Evolutionary conservation across 2,888 invertebrate genomes (phyloP).

Genomic region (Dasysyrphus albostriatus): DNA sequence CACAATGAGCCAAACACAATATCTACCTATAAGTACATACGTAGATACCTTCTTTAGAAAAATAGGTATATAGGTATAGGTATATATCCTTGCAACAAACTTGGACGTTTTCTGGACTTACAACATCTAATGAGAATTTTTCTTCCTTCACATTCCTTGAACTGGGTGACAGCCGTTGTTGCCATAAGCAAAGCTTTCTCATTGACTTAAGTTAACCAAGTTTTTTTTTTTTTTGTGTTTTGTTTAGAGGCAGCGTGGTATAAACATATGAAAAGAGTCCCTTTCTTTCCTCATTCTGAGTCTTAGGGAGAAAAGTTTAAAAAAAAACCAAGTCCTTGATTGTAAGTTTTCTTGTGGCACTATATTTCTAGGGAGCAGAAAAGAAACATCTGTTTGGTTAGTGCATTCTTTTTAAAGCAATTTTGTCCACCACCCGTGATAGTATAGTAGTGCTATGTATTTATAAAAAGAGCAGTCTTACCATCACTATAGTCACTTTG

Average conservation of each 20-base stretch:
- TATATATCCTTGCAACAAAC: constrained; percentile 11
- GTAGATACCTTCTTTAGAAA: too few species aligned
- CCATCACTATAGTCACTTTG: constrained; percentile 55
- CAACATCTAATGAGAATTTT: constrained; percentile 69
- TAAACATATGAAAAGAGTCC: constrained; percentile 62
- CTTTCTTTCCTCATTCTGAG: neutral
- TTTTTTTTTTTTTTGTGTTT: constrained; percentile 59
- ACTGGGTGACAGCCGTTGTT: constrained; percentile 67
- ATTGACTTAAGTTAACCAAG: constrained; percentile 72
- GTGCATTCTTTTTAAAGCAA: constrained; percentile 43
- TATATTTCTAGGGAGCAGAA: constrained; percentile 3
- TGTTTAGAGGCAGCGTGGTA: constrained; percentile 42
- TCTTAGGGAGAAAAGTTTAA: neutral
- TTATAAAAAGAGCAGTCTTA: constrained; percentile 37
- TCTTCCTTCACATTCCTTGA: constrained; percentile 48
- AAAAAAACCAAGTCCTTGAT: constrained; percentile 48
- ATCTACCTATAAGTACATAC: neutral
- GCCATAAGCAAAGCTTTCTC: constrained; percentile 61
- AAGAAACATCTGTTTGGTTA: constrained; percentile 59
- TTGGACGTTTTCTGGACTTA: constrained; percentile 54
- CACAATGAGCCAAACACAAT: neutral
- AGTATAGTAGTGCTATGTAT: constrained; percentile 41
- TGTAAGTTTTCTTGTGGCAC: constrained; percentile 38
- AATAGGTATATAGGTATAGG: neutral
- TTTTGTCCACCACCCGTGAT: constrained; percentile 38